Evolutionary conservation across 2,113 vertebrate species (phyloP), one percentile per base, ranked within the genome.

Genomic region (Tachysurus fulvidraco): DNA sequence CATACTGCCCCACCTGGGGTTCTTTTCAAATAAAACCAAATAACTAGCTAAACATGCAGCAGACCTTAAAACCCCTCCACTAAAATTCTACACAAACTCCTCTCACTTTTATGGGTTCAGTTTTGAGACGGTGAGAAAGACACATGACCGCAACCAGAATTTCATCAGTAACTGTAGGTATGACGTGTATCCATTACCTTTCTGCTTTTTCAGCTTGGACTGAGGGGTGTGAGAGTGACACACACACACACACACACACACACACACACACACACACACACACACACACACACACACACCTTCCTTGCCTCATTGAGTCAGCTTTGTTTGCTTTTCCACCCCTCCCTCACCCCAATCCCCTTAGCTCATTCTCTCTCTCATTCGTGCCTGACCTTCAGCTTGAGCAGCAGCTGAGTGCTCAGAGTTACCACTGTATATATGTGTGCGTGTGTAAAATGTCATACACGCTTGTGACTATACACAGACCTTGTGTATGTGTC

Each of bases 321-420:
- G 80, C 23, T 74, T 74, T 44, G 73, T 87, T 80, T 86, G 59
- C 65, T 83, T 64, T 57, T 82, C 78, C 36, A 57, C 60, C 74
- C 55, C 74, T 60, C 14, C 62, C 54, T 74, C 23, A 17, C 16
- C 54, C 73, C 41, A 41, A 57, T 36, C 83, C 19, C 30, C 82
- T 55, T 46, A 41, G 64, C 82, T 83, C 62, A 28, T 82, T 83
- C 59, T 52, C 41, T 5, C 55, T 60, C 80, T 46, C 36, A 3
- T 17, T 52, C 62, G 21, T 67, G 65, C 25, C 44, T 87, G 86
- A 87, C 83, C 81, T 88, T 86, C 80, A 84, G 80, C 41, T 46
- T 50, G 60, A 78, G 59, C 46, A 78, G 76, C 77, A 88, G 87
- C 89, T 88, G 74, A 74, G 85, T 23, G 25, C 41, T n/a, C 60